Conservation (phyloP, 1,140 invertebrate species). For the Pygmarrhopalites habei region DNA sequence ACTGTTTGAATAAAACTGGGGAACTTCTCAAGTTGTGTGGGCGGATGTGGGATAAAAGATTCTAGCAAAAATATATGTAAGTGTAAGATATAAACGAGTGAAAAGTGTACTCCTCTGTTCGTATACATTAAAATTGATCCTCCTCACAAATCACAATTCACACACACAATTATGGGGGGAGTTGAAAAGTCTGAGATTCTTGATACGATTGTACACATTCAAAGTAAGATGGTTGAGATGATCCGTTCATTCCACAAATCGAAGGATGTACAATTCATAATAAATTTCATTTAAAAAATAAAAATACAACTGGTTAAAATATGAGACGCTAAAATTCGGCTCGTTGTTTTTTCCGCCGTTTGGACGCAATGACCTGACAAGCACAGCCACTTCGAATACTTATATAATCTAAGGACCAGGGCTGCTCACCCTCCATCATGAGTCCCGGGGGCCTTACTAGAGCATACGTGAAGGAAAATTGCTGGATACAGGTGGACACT, state of each 20-base stretch:
- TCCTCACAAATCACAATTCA: too few species aligned
- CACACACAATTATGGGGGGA: too few species aligned
- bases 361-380: conserved; percentile 55
- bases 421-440: conserved; percentile 27
- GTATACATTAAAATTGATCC: too few species aligned
- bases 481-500: conserved; percentile 69
- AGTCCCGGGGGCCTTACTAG: conserved; percentile 51
- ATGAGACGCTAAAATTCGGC: not conserved
- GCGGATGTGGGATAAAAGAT: too few species aligned
- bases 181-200: not conserved
- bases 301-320: not conserved
- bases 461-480: conserved; percentile 74
- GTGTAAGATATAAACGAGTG: too few species aligned
- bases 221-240: not conserved
- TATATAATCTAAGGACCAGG: conserved; percentile 73
- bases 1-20: too few species aligned
- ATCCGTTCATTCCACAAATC: not conserved
- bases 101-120: too few species aligned
- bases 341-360: not conserved
- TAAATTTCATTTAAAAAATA: not conserved
- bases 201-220: not conserved
- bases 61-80: too few species aligned
- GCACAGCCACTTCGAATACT: conserved; percentile 69
- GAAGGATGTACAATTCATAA: not conserved
- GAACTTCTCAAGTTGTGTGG: too few species aligned